phyloP scores from a whole-genome alignment of 2,888 invertebrate species.

The Noctua comes region DNA sequence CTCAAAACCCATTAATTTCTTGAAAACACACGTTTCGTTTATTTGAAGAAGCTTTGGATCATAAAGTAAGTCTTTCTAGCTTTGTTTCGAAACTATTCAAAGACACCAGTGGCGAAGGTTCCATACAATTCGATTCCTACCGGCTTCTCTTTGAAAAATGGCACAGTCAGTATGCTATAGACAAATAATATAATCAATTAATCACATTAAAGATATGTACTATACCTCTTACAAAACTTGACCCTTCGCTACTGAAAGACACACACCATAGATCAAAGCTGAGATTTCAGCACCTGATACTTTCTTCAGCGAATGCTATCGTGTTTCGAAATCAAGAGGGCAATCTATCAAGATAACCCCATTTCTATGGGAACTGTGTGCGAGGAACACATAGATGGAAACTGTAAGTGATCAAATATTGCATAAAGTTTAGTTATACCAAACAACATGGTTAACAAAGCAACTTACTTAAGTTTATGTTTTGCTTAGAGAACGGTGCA shows the following conservation, averaged over 20 bases:
- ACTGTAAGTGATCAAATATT: constrained; percentile 69
- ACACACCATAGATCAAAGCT: constrained; percentile 21
- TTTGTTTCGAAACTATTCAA: constrained; percentile 43
- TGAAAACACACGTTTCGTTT: neutral
- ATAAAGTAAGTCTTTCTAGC: neutral
- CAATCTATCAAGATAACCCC: constrained; percentile 89
- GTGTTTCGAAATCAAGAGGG: constrained; percentile 72
- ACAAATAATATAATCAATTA: no score
- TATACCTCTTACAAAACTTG: no score
- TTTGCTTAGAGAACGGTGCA: constrained; percentile 20
- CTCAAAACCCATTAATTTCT: neutral
- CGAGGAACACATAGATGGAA: constrained; percentile 72
- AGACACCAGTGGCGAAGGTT: no score
- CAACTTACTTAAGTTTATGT: neutral
- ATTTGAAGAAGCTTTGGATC: constrained; percentile 15
- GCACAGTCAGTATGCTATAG: no score
- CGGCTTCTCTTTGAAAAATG: no score
- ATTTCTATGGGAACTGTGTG: constrained; percentile 83
- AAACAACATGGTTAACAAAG: constrained; percentile 22
- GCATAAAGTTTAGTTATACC: constrained; percentile 56
- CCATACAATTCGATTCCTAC: no score
- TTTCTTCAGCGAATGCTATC: constrained; percentile 71
- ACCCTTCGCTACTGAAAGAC: no score
- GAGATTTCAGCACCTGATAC: constrained; percentile 67
- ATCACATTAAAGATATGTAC: no score